Base-by-base conservation (phyloP, 37 sponge, comb jelly and placozoan genomes). In the Eunapius fragilis region DNA sequence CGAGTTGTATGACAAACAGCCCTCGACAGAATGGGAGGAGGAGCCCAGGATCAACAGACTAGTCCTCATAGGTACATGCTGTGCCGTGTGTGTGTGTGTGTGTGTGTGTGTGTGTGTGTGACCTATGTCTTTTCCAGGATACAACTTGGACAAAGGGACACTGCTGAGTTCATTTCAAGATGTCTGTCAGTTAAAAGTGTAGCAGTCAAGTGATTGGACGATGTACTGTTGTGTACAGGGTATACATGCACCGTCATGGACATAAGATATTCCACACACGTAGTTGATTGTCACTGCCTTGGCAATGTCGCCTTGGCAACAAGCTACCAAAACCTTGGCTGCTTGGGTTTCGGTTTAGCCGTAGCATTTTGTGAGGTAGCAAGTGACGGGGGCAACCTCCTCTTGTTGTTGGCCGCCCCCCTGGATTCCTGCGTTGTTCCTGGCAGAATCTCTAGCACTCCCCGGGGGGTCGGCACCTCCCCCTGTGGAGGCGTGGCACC, bases 41-140 rank as follows among this genome's bases (percentile, higher is more conserved):
- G 77, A 76, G 30, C 31, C 33, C 26, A 82, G 93, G 30, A 19
- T 91, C 31, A 91, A 86, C 81, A 88, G 87, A 84, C 28, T 95
- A 25, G 90, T 95, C 30, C 85, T 95, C 50, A 95, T 95, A 67
- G 95, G 95, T 82, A 35, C 70, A 67, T n/a, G n/a, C n/a, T n/a
- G n/a, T n/a, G n/a, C n/a, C n/a, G n/a, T n/a, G n/a, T n/a, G n/a
- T n/a, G n/a, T 76, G 77, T 79, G 67, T 10, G 45, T 25, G 13
- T 48, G 68, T 26, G 32, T 67, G 31, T 80, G 80, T 26, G 80
- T 80, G 19, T 70, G 24, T 47, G 68, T 58, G 70, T 25, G 30
- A 12, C 0, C 37, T 27, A n/a, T n/a, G n/a, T n/a, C n/a, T n/a
- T n/a, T n/a, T n/a, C n/a, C 78, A 88, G 88, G 88, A 24, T 82